These are phyloP conservation scores for Amitus sp. DNA, from an alignment of 2,888 invertebrate genomes.

Conservation along the genomic window DNA sequence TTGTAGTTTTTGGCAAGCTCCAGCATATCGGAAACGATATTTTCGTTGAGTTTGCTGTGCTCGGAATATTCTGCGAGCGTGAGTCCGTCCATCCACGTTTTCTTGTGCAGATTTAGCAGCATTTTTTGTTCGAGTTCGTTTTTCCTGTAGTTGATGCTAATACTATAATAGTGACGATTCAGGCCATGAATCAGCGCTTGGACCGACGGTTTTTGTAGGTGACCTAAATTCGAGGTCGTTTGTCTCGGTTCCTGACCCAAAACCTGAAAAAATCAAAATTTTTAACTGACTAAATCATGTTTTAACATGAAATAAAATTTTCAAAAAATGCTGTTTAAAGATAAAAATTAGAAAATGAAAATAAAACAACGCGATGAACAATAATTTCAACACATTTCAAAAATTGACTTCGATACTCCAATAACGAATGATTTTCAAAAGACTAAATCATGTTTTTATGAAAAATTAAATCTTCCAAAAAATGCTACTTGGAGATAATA, in stretches of 20 bases:
- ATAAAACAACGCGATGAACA: no score
- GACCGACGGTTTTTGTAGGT: slow-evolving; percentile 98
- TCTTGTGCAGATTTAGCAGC: slow-evolving; percentile 97
- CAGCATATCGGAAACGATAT: slow-evolving; percentile 95
- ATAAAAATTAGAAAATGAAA: no score
- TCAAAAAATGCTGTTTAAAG: no score
- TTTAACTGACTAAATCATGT: no score
- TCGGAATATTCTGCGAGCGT: slow-evolving; percentile 91
- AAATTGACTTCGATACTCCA: no score
- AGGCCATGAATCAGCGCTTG: slow-evolving; percentile 99
- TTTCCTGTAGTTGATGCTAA: slow-evolving; percentile 99
- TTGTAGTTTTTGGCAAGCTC: slow-evolving; percentile 98
- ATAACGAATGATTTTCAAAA: no score
- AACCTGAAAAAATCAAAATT: slow-evolving; percentile 47
- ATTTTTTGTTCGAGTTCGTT: slow-evolving; percentile 99
- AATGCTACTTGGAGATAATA: no score
- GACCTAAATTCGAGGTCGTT: slow-evolving; percentile 98
- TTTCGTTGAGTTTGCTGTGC: slow-evolving; percentile 93
- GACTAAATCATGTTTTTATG: no score
- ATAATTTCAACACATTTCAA: no score
- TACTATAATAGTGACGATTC: slow-evolving; percentile 99
- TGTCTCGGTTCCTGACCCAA: slow-evolving; percentile 98
- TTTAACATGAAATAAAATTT: slow-evolving; percentile 1
- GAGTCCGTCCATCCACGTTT: slow-evolving; percentile 98
- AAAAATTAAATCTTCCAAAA: no score